Percentiles rank a stretch among this genome's conserved stretches.
phyloP scores from a whole-genome alignment of 2,797 vertebrate species.

The Myripristis jacobus region DNA sequence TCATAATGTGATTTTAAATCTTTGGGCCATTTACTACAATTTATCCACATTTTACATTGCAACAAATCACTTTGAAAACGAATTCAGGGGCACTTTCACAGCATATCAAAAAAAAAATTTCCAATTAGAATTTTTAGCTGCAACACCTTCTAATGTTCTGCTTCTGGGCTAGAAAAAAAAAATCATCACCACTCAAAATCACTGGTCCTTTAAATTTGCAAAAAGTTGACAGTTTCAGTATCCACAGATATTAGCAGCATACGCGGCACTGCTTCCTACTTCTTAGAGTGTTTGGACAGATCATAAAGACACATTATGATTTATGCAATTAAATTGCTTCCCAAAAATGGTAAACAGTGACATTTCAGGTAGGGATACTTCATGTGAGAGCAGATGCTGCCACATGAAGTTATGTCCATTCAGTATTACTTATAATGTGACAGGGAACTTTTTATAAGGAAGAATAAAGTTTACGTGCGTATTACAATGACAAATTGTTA shows the following conservation, averaged over 20 bases:
- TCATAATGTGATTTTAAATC: no score
- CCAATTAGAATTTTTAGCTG: no score
- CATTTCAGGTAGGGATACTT: constrained; percentile 69
- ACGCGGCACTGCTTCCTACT: constrained; percentile 35
- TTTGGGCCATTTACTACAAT: no score
- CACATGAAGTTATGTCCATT: constrained; percentile 70
- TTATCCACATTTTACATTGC: no score
- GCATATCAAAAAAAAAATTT: no score
- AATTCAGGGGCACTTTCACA: no score
- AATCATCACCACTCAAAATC: no score
- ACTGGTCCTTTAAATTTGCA: constrained; percentile 29
- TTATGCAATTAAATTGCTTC: constrained; percentile 65
- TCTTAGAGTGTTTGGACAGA: constrained; percentile 56
- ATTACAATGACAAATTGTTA: constrained; percentile 60
- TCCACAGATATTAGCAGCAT: constrained; percentile 47
- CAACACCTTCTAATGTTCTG: no score
- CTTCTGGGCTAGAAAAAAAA: no score
- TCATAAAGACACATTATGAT: constrained; percentile 70
- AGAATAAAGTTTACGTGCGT: constrained; percentile 58
- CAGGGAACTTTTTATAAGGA: constrained; percentile 67
- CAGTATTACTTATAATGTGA: constrained; percentile 63
- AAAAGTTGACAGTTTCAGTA: constrained; percentile 41
- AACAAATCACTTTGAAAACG: no score
- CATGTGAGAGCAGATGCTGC: constrained; percentile 69
- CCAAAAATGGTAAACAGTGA: constrained; percentile 71